Conservation (phyloP, 2,113 vertebrate genomes). For the Amia ocellicauda region DNA sequence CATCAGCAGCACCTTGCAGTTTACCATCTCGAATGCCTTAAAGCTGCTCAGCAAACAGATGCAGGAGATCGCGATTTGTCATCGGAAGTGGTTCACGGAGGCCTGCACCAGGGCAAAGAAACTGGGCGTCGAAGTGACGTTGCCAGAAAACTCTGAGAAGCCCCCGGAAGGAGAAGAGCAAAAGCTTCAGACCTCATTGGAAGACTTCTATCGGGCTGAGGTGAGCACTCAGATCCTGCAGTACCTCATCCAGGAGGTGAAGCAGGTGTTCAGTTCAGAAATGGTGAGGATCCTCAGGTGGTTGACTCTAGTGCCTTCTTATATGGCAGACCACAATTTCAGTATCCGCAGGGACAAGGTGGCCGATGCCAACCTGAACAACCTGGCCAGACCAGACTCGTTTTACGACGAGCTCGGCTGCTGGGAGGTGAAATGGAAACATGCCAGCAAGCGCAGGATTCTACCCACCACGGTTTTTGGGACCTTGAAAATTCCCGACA, state of each 20-base stretch:
- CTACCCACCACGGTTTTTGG: constrained; percentile 68
- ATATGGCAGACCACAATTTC: constrained; percentile 76
- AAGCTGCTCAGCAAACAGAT: constrained; percentile 73
- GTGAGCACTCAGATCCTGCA: constrained; percentile 63
- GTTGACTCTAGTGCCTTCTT: constrained; percentile 69
- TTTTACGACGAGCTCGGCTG: constrained; percentile 74
- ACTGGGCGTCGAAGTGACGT: constrained; percentile 56
- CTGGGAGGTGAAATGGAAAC: constrained; percentile 74
- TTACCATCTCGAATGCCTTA: constrained; percentile 74
- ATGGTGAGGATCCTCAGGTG: constrained; percentile 73
- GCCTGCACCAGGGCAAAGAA: constrained; percentile 68
- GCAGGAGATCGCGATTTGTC: constrained; percentile 67
- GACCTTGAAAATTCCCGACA: constrained; percentile 70
- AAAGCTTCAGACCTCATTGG: constrained; percentile 47
- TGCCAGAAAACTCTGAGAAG: constrained; percentile 40
- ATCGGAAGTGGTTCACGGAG: constrained; percentile 71
- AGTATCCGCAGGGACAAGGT: constrained; percentile 74
- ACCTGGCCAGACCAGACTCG: constrained; percentile 66
- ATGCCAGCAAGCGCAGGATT: constrained; percentile 71
- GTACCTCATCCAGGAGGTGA: constrained; percentile 68
- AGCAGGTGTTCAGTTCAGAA: constrained; percentile 67
- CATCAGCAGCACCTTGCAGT: constrained; percentile 74
- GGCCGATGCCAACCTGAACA: constrained; percentile 71
- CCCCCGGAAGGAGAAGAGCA: constrained; percentile 30
- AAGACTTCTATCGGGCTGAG: constrained; percentile 66